phyloP scores from a whole-genome alignment of 2,797 vertebrate species.

The Etheostoma perlongum region DNA sequence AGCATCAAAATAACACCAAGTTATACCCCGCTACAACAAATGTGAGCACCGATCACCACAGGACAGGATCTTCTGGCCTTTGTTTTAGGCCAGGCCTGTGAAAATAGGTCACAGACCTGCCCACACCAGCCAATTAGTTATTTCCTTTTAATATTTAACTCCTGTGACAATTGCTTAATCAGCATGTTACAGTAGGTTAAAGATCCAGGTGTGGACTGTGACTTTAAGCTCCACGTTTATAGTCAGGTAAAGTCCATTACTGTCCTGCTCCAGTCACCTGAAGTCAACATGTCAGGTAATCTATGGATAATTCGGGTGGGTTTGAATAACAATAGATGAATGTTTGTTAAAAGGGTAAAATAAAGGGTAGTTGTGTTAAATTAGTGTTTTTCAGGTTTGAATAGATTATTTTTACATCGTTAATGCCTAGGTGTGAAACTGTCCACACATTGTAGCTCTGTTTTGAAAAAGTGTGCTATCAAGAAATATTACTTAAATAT shows the following conservation, averaged over 20 bases:
- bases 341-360: background rate
- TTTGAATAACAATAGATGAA: background rate
- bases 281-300: conserved; percentile 75
- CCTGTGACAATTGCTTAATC: conserved; percentile 40
- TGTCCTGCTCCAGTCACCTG: conserved; percentile 23
- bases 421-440: background rate
- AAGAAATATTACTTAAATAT: background rate
- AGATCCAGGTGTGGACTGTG: conserved; percentile 63
- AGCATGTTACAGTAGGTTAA: conserved; percentile 62
- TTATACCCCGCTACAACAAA: rapidly evolving
- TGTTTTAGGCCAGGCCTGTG: background rate
- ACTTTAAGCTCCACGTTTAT: conserved; percentile 73
- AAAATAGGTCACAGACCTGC: background rate
- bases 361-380: background rate
- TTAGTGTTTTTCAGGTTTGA: background rate
- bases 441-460: background rate
- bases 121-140: background rate
- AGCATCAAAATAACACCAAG: too few relatives aligned
- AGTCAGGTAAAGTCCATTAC: conserved; percentile 29
- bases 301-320: background rate
- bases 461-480: background rate
- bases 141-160: conserved; percentile 79
- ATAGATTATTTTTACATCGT: background rate
- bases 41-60: background rate
- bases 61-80: background rate